Base-by-base conservation (phyloP, 2,888 invertebrate species). In the Cartodere bifasciata region DNA sequence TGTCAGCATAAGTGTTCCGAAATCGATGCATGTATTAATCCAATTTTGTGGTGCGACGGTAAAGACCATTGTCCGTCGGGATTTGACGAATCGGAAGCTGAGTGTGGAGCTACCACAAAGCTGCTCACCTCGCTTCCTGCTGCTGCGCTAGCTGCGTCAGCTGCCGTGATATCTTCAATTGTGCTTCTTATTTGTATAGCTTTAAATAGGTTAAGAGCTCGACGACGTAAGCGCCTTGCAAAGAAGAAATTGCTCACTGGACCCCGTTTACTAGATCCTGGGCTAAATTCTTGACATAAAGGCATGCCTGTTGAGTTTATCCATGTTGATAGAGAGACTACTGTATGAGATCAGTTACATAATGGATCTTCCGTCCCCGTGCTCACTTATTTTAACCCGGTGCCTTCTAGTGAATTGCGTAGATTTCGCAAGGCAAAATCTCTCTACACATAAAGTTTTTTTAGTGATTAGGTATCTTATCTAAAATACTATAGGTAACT, bases 221-320 rank as follows among this genome's bases (percentile, higher is more conserved):
- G 67, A 37, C 58, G 66, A 49, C 65, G 62, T 54, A 63, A 68
- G 33, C 48, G 56, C 28, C 48, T 68, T 47, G 55, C 64, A 40
- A 55, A 68, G 55, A 62, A 69, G 61, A 65, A 64, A 59, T 46
- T 59, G 29, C 49, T 61, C 30, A 55, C 60, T 39, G 75, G 42
- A 64, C 81, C 48, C 72, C 78, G 53, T 48, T 63, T 78, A 35
- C 65, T 75, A 47, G 76, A 75, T 52, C 69, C 72, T 38, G 70
- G 68, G 44, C 66, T 70, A 21, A 65, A 68, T 52, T 86, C 87
- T 73, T 87, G 87, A 87, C 86, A 85, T 53, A 82, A 82, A 64
- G 75, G 75, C 83, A 79, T 83, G 66, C 79, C 83, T 70, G 86
- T 87, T 72, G 87, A 87, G 62, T 87, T 82, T 64, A 87, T 87